Evolutionary conservation across 2,888 invertebrate species (phyloP), one percentile per base, ranked within the genome.

Genomic region (Dynastes tityus): DNA sequence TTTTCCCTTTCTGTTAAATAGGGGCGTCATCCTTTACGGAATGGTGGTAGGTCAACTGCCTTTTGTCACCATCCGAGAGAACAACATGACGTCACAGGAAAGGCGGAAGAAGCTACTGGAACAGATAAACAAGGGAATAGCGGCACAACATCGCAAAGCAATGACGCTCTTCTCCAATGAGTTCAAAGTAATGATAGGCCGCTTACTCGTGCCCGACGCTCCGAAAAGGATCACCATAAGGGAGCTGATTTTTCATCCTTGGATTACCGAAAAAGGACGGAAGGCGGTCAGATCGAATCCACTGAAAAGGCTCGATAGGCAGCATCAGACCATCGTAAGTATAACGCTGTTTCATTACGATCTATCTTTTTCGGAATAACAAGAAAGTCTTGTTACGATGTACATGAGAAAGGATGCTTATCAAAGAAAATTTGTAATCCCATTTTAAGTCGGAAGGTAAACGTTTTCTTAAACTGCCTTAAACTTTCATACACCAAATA

Each of bases 11-110:
- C 58, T 81, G 45, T 77, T 82, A 83, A 81, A 16, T 89, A 94
- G 94, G 81, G 95, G 95, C 51, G 93, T 95, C 83, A 93, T 95
- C 80, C 90, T 94, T 80, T 95, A 94, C 89, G 94, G 93, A 68
- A 94, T 95, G 94, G 91, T 93, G 84, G 91, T 94, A 27, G 95
- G 95, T 8, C 91, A 91, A 78, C 89, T 95, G 83, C 95, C 95
- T 68, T 95, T 95, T 88, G 88, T 91, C 78, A 87, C 88, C 84
- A 85, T 85, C 84, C 87, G 81, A 82, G 85, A 86, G 80, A 88
- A 85, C 27, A 84, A 85, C 37, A 83, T 91, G 85, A 84, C 91
- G 84, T 84, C 90, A 82, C 87, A 92, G 87, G 92, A 90, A 84
- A 88, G 93, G 80, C 90, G 92, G 40, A 90, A 90, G 84, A 90